phyloP scores from a whole-genome alignment of 2,113 vertebrate species.

The Pseudorectes ferrugineus region DNA sequence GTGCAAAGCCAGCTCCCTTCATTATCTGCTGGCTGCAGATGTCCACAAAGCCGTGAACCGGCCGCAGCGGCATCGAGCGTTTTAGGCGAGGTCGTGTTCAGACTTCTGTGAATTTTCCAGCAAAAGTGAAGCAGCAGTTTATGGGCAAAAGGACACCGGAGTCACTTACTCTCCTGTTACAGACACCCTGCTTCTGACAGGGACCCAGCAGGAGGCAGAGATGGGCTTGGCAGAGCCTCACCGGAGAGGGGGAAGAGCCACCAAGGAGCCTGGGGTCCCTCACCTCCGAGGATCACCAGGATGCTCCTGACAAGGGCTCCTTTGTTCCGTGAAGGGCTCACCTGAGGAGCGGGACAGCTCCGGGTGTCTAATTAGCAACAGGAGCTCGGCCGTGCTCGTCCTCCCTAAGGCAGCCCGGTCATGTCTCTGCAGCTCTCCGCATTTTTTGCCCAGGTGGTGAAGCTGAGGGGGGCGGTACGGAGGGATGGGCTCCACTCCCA shows the following conservation, averaged over 20 bases:
- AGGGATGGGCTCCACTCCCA: not conserved
- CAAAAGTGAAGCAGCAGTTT: not conserved
- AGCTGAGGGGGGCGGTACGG: not conserved
- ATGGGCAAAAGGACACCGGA: not conserved
- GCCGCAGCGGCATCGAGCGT: accelerated
- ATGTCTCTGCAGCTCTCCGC: conserved; percentile 11
- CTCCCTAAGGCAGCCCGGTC: not conserved
- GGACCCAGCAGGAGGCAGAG: not conserved
- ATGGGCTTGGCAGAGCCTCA: not conserved
- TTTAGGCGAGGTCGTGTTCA: not conserved
- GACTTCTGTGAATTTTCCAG: not conserved
- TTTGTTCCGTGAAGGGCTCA: not conserved
- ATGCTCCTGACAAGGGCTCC: not conserved
- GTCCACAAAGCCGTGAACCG: not conserved
- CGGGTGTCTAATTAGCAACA: not conserved
- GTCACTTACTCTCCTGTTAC: not conserved
- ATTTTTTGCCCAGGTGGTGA: conserved; percentile 23
- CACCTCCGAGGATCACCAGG: not conserved
- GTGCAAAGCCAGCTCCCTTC: not conserved
- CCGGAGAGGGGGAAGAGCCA: not conserved
- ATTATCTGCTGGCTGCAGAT: not conserved
- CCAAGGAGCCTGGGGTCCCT: not conserved
- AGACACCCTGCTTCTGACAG: accelerated
- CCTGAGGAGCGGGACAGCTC: not conserved
- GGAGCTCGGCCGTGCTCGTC: not conserved